Conservation (phyloP, 2,888 invertebrate genomes). For the Mayetiola destructor region DNA sequence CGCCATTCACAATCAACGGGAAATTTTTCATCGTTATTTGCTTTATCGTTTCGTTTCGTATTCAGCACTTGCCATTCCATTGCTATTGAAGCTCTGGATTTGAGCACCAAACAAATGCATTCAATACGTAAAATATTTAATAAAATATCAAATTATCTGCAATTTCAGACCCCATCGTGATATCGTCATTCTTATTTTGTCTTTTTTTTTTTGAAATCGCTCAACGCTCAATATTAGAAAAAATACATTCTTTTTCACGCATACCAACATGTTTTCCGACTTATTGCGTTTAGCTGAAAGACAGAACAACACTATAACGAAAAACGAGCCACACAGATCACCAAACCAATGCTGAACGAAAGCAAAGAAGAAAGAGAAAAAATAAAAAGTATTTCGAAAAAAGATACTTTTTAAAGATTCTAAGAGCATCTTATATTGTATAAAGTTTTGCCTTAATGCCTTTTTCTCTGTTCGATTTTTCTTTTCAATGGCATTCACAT, state of each 20-base stretch:
- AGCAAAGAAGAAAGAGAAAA: background rate
- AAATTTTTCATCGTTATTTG: too few relatives aligned
- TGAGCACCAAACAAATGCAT: conserved; percentile 6
- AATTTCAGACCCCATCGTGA: conserved; percentile 7
- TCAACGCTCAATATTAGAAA: background rate
- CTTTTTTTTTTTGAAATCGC: background rate
- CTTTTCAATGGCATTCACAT: background rate
- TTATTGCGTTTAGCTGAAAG: conserved; percentile 5
- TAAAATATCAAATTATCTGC: conserved; percentile 9
- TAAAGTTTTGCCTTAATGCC: conserved; percentile 11
- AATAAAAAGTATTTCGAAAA: background rate
- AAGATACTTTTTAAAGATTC: conserved; percentile 8
- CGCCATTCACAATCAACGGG: background rate
- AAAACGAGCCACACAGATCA: background rate
- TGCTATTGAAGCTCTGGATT: conserved; percentile 1
- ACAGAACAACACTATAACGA: conserved; percentile 1
- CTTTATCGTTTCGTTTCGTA: too few relatives aligned
- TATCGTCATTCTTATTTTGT: too few relatives aligned
- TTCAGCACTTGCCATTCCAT: background rate
- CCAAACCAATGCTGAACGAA: background rate
- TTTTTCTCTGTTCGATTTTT: background rate
- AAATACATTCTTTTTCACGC: too few relatives aligned
- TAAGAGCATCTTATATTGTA: conserved; percentile 11
- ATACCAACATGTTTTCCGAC: background rate
- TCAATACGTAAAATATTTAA: conserved; percentile 9